phyloP scores from a whole-genome alignment of 2,888 invertebrate species.

The Sabatieria punctata region DNA sequence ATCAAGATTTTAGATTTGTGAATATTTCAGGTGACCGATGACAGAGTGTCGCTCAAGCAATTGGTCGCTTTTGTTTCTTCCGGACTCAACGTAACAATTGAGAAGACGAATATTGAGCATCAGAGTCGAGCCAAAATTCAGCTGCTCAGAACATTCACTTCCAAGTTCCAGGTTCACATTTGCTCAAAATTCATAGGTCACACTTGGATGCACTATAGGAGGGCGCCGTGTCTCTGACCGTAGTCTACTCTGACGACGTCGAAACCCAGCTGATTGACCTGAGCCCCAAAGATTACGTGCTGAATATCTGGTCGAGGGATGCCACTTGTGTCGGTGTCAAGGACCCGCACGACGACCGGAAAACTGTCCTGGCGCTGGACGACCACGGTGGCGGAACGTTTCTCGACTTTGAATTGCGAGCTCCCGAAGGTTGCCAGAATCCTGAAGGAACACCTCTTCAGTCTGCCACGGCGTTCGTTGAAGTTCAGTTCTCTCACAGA shows the following conservation, averaged over 20 bases:
- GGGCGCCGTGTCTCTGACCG: background rate
- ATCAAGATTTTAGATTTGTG: no score
- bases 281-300: background rate
- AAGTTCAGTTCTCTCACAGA: no score
- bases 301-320: background rate
- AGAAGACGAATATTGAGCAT: background rate
- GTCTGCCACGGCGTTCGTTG: no score
- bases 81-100: background rate
- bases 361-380: no score
- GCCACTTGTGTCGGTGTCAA: no score
- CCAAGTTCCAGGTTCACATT: constrained; percentile 4
- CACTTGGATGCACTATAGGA: constrained; percentile 2
- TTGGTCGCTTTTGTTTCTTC: background rate
- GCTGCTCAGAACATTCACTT: background rate
- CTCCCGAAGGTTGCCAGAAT: no score
- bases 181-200: background rate
- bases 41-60: background rate
- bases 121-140: background rate
- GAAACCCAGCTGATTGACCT: background rate
- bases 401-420: no score
- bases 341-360: no score
- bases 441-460: no score
- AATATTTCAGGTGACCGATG: constrained; percentile 2
- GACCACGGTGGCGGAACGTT: no score
- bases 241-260: constrained; percentile 4